Conservation (phyloP, 1,140 invertebrate genomes). For the Druon quercuslanigerum region DNA sequence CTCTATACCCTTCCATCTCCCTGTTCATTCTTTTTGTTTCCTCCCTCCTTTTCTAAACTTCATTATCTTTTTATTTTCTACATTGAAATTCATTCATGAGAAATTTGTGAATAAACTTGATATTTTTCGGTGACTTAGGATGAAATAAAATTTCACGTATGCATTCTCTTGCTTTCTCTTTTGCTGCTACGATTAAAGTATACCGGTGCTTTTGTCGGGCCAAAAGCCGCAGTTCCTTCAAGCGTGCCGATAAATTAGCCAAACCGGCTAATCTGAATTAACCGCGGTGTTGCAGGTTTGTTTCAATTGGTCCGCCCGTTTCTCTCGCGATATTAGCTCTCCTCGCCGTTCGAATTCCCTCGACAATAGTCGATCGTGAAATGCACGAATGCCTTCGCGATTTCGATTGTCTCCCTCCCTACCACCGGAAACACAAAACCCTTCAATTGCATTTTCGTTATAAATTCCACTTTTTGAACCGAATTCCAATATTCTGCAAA, state of each 20-base stretch:
- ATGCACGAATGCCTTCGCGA: neutral
- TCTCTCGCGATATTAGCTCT: constrained; percentile 37
- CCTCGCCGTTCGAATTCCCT: neutral
- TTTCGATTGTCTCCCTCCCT: neutral
- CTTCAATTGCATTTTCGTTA: no score
- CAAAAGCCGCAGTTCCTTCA: constrained; percentile 36
- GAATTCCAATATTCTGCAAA: no score
- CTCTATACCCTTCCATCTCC: no score
- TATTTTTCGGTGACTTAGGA: no score
- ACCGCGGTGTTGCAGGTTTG: constrained; percentile 36
- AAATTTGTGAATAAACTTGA: no score
- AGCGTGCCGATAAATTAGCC: constrained; percentile 42
- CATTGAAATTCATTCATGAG: no score
- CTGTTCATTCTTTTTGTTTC: no score
- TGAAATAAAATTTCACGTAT: no score
- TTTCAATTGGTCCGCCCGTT: constrained; percentile 46
- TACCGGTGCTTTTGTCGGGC: constrained; percentile 24
- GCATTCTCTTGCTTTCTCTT: neutral
- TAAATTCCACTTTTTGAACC: no score
- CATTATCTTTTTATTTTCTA: no score
- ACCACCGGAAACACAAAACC: no score
- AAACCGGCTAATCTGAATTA: constrained; percentile 44
- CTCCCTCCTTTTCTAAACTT: no score
- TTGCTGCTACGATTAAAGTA: neutral
- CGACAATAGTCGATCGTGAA: neutral